Conservation (phyloP, 2,888 invertebrate species). For the Ethmia dodecea region DNA sequence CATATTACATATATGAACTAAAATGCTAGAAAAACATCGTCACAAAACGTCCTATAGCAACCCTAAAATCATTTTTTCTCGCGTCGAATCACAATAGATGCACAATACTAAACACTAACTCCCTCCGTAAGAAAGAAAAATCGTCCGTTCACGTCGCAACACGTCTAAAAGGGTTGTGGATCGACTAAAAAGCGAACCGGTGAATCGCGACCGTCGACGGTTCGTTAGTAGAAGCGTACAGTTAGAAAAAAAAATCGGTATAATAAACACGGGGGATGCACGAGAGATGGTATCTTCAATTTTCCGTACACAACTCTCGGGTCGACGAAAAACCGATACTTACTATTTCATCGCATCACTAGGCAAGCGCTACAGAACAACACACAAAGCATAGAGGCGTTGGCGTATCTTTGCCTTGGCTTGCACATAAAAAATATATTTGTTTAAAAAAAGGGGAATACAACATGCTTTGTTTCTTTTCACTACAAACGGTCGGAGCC, state of each 20-base stretch:
- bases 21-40: background rate
- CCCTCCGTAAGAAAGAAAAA: constrained; percentile 52
- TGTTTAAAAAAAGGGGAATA: constrained; percentile 42
- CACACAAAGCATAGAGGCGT: constrained; percentile 65
- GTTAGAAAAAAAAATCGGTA: constrained; percentile 48
- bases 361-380: constrained; percentile 55
- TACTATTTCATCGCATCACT: constrained; percentile 24
- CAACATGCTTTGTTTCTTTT: constrained; percentile 55
- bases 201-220: constrained; percentile 50
- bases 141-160: constrained; percentile 61
- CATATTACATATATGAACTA: background rate
- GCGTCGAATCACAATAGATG: constrained; percentile 65
- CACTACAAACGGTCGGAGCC: constrained; percentile 26
- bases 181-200: constrained; percentile 50
- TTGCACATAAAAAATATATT: constrained; percentile 39
- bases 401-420: constrained; percentile 40
- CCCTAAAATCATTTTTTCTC: constrained; percentile 32
- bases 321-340: constrained; percentile 38
- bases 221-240: constrained; percentile 73
- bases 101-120: constrained; percentile 71
- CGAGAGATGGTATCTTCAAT: constrained; percentile 43
- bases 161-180: constrained; percentile 70
- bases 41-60: constrained; percentile 29
- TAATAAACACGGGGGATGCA: constrained; percentile 71
- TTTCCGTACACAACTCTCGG: constrained; percentile 54